Evolutionary conservation across 2,888 invertebrate genomes (phyloP), one percentile per base, ranked within the genome.

Genomic region (Odontomyia ornata): DNA sequence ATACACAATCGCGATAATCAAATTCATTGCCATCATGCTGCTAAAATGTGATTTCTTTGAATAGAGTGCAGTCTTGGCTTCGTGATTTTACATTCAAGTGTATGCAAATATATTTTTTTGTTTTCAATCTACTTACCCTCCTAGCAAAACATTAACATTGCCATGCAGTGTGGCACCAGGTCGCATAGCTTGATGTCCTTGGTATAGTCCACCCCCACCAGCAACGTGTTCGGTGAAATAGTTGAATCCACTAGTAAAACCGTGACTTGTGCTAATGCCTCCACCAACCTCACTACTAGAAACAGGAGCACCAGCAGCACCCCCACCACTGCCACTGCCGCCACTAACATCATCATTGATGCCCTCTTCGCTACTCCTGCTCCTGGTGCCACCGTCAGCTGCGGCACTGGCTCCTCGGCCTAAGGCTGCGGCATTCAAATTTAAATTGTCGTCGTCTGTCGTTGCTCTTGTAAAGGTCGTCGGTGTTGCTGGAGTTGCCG

Each of bases 121-220:
- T 64, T 92, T n/a, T n/a, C n/a, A n/a, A n/a, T 73, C n/a, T 23
- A 57, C 73, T 89, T 86, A 94, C 94, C 94, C 93, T 87, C 93
- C 92, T 81, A 94, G 90, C 82, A 94, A 89, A 81, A 94, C 89
- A 87, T 94, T 94, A 83, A 91, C 90, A 82, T 89, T 89, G 81
- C 91, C 91, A 83, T 91, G 89, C 79, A 89, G 85, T 82, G 88
- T 88, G 77, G 84, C 83, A 79, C 82, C 81, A 78, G 81, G 80
- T 60, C 81, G 80, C 79, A 76, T 86, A 85, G 77, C 82, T 76
- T 80, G 78, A 62, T 80, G 79, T 36, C 80, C 80, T 78, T 79
- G 81, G 62, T 77, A 78, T 21, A 78, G 56, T 64, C 65, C 77
- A 56, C 76, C 65, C 7, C 80, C 78, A 43, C 79, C 79, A 72